A percentile compares a stretch with the other conserved stretches of the same genome.
phyloP scores from a whole-genome alignment of 2,888 invertebrate genomes.

The Hyposoter dolosus region DNA sequence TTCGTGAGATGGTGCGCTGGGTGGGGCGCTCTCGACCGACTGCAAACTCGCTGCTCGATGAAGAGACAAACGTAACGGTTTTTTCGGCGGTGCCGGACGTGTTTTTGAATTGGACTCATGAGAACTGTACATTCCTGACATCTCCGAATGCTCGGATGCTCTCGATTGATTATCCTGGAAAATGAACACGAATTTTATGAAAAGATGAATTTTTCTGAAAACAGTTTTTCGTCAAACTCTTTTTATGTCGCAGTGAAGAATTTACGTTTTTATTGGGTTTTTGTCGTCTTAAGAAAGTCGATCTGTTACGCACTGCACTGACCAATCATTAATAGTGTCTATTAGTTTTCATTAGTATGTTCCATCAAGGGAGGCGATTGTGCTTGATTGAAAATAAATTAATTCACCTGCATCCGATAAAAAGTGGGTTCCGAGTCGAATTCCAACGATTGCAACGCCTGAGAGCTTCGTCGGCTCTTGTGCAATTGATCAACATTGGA shows the following conservation, averaged over 20 bases:
- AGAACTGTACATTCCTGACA: slow-evolving; percentile 73
- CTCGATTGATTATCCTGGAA: slow-evolving; percentile 79
- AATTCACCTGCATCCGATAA: slow-evolving; percentile 84
- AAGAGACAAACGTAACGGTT: slow-evolving; percentile 92
- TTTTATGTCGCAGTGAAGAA: neutral
- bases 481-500: slow-evolving; percentile 78
- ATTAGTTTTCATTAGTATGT: too few relatives aligned
- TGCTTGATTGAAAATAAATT: neutral
- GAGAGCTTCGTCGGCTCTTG: slow-evolving; percentile 76
- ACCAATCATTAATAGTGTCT: too few relatives aligned
- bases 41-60: slow-evolving; percentile 94
- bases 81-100: slow-evolving; percentile 93
- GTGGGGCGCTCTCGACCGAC: slow-evolving; percentile 87
- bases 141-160: slow-evolving; percentile 77
- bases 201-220: neutral
- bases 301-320: too few relatives aligned
- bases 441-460: slow-evolving; percentile 87
- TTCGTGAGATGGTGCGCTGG: slow-evolving; percentile 76
- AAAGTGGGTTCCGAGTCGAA: slow-evolving; percentile 91
- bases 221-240: neutral
- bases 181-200: neutral
- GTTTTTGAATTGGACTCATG: slow-evolving; percentile 85
- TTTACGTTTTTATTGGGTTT: too few relatives aligned
- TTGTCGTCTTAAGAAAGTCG: too few relatives aligned
- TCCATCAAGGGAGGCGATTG: too few relatives aligned